Evolutionary conservation across 2,113 vertebrate species (phyloP), one percentile per base, ranked within the genome.

Genomic region (Tympanuchus pallidicinctus): DNA sequence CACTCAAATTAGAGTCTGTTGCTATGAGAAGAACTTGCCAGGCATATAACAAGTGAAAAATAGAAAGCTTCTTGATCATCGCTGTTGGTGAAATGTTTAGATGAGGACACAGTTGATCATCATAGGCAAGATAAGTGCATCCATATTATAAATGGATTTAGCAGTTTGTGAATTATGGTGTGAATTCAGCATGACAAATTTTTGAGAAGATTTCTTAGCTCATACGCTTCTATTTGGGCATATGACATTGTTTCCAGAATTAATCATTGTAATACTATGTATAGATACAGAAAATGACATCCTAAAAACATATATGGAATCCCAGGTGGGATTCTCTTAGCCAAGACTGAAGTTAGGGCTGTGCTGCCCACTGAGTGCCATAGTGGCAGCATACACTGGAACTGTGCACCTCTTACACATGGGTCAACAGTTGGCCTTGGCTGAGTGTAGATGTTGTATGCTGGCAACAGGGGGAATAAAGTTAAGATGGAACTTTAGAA

Each of bases 401-500:
- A 8, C 34, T 57, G 0, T 5, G 11, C 21, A 13, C 9, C 1
- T 7, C 10, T 70, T 14, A 18, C n/a, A 32, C 17, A 3, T 0
- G 1, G 10, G 6, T 76, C 43, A 30, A 30, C 48, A 72, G 8
- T 21, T 48, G 64, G 11, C 14, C 36, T 27, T 59, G 40, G 5
- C n/a, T 66, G 60, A 8, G 5, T 21, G 10, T 19, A 43, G 34
- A 48, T 60, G 19, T 61, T 14, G 0, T 54, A 6, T 59, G 27
- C 24, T 93, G 40, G 15, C n/a, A 54, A 15, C 13, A 67, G 24
- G 34, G 47, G 9, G 77, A 56, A 64, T 40, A 60, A 81, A 24
- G 12, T 76, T 28, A 28, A 54, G 22, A 22, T 2, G 13, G 52
- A 93, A 81, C 12, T n/a, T 63, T 3, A 38, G 36, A 24, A 32